A percentile compares a stretch with the other conserved stretches of the same genome.
Conservation (phyloP, 2,888 invertebrate genomes). For the Magallana nippona region DNA sequence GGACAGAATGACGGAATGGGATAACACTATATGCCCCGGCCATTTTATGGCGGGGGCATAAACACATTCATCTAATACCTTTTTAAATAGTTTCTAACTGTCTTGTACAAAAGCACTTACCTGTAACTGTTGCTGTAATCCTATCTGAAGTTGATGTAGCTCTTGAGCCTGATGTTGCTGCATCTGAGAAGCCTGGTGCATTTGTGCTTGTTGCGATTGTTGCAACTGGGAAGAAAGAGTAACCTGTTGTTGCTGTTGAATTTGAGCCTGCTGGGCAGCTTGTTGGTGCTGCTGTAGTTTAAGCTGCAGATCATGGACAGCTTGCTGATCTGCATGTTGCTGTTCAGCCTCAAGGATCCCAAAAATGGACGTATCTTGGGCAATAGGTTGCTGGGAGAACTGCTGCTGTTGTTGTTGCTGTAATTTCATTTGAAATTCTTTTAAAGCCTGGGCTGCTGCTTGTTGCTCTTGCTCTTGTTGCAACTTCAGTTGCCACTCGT, state of each 20-base stretch:
- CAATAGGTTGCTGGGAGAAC: slow-evolving; percentile 9
- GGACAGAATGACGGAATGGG: no score
- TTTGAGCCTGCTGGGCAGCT: slow-evolving; percentile 78
- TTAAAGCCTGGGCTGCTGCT: slow-evolving; percentile 23
- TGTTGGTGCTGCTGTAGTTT: slow-evolving; percentile 50
- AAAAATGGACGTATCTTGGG: not conserved
- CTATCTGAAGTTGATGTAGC: slow-evolving; percentile 50
- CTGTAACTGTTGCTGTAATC: slow-evolving; percentile 52
- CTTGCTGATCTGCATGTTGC: slow-evolving; percentile 35
- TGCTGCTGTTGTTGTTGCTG: not conserved
- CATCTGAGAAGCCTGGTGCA: slow-evolving; percentile 47
- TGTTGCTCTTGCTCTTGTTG: slow-evolving; percentile 22
- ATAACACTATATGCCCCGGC: no score
- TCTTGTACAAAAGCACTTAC: no score
- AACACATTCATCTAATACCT: no score
- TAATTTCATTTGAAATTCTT: slow-evolving; percentile 7
- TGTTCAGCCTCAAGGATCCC: slow-evolving; percentile 35
- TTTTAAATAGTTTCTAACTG: no score
- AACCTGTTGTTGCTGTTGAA: slow-evolving; percentile 59
- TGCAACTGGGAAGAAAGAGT: slow-evolving; percentile 48
- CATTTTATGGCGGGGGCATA: no score
- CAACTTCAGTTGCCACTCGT: slow-evolving; percentile 30
- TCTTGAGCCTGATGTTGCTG: slow-evolving; percentile 59
- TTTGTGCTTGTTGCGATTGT: slow-evolving; percentile 52
- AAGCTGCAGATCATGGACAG: slow-evolving; percentile 38